A percentile compares a stretch with the other conserved stretches of the same genome.
phyloP scores from a whole-genome alignment of 2,113 vertebrate genomes.

The Phrynosoma platyrhinos region DNA sequence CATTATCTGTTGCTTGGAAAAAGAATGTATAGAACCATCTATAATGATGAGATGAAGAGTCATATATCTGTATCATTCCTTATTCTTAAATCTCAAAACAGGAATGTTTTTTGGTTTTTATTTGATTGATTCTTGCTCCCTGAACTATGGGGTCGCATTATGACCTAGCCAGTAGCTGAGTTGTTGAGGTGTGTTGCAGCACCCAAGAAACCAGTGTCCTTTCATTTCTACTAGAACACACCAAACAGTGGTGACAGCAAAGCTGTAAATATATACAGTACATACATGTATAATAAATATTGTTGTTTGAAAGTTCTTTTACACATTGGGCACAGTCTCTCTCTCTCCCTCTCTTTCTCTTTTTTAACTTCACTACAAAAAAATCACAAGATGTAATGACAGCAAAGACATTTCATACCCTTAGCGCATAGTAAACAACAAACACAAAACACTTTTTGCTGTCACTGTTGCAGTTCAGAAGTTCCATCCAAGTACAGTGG shows the following conservation, averaged over 20 bases:
- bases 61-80: background rate
- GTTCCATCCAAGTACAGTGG: slow-evolving; percentile 64
- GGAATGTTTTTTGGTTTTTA: background rate
- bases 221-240: slow-evolving; percentile 65
- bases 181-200: slow-evolving; percentile 53
- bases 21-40: background rate
- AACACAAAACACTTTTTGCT: slow-evolving; percentile 61
- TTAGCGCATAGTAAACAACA: slow-evolving; percentile 68
- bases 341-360: slow-evolving; percentile 30
- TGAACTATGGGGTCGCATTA: background rate
- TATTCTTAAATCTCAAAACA: background rate
- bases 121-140: background rate
- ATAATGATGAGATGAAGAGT: background rate
- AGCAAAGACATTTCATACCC: slow-evolving; percentile 70
- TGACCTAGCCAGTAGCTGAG: background rate
- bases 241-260: slow-evolving; percentile 71
- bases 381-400: slow-evolving; percentile 69
- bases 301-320: slow-evolving; percentile 71
- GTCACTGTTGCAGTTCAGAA: slow-evolving; percentile 58
- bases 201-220: slow-evolving; percentile 61
- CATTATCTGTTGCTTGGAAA: background rate
- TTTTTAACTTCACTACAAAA: slow-evolving; percentile 66
- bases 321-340: slow-evolving; percentile 63
- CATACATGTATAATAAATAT: slow-evolving; percentile 71
- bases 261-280: slow-evolving; percentile 63